Conservation (phyloP, 1,140 invertebrate genomes). For the Atta texana region DNA sequence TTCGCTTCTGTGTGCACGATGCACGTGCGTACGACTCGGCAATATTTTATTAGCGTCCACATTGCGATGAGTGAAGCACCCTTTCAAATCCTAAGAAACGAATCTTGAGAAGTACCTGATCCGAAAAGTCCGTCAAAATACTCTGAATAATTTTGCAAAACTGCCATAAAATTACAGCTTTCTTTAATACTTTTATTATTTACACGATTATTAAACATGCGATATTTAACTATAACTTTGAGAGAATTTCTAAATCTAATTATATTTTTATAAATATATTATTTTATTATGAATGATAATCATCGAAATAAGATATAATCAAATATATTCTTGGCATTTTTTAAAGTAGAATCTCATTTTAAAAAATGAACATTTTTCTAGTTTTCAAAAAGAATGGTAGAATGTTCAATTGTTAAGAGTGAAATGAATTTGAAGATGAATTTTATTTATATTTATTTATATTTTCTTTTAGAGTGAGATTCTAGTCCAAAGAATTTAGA, state of each 20-base stretch:
- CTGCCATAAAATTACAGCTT: background rate
- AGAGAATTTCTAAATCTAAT: background rate
- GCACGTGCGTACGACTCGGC: constrained; percentile 63
- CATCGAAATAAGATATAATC: background rate
- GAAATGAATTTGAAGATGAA: too few species aligned
- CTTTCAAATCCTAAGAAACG: constrained; percentile 10
- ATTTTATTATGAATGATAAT: background rate
- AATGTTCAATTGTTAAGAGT: too few species aligned
- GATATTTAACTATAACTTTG: background rate
- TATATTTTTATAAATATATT: background rate
- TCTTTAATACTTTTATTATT: background rate
- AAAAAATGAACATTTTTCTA: too few species aligned
- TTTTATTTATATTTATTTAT: too few species aligned
- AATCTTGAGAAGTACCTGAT: constrained; percentile 17
- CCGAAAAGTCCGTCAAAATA: background rate
- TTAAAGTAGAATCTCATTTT: too few species aligned
- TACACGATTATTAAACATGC: background rate
- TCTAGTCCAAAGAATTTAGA: too few species aligned
- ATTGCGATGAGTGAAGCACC: constrained; percentile 18
- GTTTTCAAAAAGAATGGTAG: too few species aligned
- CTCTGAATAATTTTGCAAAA: too few species aligned
- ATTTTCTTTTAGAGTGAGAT: too few species aligned
- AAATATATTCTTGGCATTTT: background rate
- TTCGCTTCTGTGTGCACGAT: constrained; percentile 68
- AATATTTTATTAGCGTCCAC: constrained; percentile 49